Conservation (phyloP, 2,888 invertebrate species). For the Plagodis pulveraria region DNA sequence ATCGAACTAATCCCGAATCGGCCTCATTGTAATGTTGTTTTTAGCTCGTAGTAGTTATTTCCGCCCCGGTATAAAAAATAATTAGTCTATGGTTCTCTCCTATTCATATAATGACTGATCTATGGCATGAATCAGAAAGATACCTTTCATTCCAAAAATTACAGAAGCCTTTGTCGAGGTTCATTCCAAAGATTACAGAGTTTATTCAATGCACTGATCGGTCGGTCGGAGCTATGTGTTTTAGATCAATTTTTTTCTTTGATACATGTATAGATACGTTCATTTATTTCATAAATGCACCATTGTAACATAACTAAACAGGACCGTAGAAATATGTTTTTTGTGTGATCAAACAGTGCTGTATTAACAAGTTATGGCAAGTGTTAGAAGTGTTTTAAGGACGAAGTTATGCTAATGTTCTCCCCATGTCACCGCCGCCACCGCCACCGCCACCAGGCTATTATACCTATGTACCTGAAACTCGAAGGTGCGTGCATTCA, state of each 20-base stretch:
- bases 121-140: too few relatives aligned
- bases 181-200: too few relatives aligned
- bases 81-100: too few relatives aligned
- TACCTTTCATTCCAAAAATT: too few relatives aligned
- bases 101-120: too few relatives aligned
- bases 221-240: too few relatives aligned
- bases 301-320: slow-evolving; percentile 67
- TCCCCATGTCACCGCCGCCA: slow-evolving; percentile 67
- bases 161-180: too few relatives aligned
- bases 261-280: slow-evolving; percentile 56
- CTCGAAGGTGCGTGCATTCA: slow-evolving; percentile 70
- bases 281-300: slow-evolving; percentile 39
- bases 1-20: too few relatives aligned
- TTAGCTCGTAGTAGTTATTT: too few relatives aligned
- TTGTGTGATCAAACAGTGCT: slow-evolving; percentile 50
- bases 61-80: too few relatives aligned
- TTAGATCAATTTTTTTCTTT: slow-evolving; percentile 43
- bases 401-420: slow-evolving; percentile 80
- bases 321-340: slow-evolving; percentile 55
- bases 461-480: slow-evolving; percentile 78
- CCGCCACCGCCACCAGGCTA: slow-evolving; percentile 45
- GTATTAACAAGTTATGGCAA: slow-evolving; percentile 60
- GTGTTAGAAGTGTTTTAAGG: slow-evolving; percentile 68
- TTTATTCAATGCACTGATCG: too few relatives aligned
- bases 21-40: too few relatives aligned